phyloP scores from a whole-genome alignment of 2,113 vertebrate genomes.

The Carassius auratus region DNA sequence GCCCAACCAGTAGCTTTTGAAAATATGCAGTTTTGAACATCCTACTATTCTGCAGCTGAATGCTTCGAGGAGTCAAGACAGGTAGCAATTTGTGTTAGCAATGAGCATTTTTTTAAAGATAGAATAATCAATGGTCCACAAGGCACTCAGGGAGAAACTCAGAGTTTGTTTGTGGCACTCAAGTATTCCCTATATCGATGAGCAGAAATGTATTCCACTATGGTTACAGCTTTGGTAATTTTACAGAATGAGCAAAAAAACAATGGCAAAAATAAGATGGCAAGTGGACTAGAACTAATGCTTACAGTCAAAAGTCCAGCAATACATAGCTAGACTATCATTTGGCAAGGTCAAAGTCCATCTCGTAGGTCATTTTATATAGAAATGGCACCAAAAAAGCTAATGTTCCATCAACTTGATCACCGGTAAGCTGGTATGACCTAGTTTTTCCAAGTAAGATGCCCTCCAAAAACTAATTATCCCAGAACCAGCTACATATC shows the following conservation, averaged over 20 bases:
- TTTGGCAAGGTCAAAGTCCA: too few species aligned
- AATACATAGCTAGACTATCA: not conserved
- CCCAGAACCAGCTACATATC: conserved; percentile 55
- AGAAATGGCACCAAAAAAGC: too few species aligned
- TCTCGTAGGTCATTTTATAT: not conserved
- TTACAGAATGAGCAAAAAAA: not conserved
- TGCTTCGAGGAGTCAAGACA: not conserved
- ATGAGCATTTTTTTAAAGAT: too few species aligned
- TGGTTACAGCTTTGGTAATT: not conserved
- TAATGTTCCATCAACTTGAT: not conserved
- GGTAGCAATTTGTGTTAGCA: not conserved
- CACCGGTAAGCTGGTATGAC: not conserved
- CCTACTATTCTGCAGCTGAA: not conserved
- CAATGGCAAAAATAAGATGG: not conserved
- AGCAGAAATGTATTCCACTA: too few species aligned
- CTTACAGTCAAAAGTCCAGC: not conserved
- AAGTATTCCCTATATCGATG: not conserved
- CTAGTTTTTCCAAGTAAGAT: conserved; percentile 13
- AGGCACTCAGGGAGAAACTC: not conserved
- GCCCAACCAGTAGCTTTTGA: not conserved
- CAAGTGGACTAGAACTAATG: not conserved
- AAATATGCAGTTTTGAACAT: not conserved
- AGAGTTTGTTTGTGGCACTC: not conserved
- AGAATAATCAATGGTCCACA: not conserved
- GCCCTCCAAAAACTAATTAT: conserved; percentile 29